Base-by-base conservation (phyloP, 1,140 invertebrate species). In the Leptoteleia sp. region DNA sequence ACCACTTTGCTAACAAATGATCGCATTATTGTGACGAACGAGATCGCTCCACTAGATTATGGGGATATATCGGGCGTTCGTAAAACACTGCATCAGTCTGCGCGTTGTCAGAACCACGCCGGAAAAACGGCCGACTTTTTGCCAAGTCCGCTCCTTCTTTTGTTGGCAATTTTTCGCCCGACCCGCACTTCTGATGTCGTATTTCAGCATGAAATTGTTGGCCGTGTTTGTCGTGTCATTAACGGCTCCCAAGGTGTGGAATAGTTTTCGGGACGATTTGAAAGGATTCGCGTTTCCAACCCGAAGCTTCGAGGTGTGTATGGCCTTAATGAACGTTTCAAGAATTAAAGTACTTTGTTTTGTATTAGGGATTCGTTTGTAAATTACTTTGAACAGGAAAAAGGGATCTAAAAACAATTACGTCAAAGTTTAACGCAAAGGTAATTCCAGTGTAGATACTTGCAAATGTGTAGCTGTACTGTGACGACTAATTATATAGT, bases 21-120 rank as follows among this genome's bases (percentile, higher is more conserved):
- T 57, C 59, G 59, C 73, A 70, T 77, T 70, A 77, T 70, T 65
- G 48, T 70, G 57, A 70, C 48, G 57, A 70, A 70, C 45, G 62
- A 62, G 37, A 61, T 65, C 54, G 62, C 29, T 42, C 33, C 17
- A 17, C 5, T 11, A 43, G 62, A 76, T 76, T 62, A 47, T 43
- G 27, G 5, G 29, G 13, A 76, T 50, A 22, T 42, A 70, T 62
- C 5, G 38, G 19, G 15, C 13, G 22, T 4, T 33, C 47, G 19
- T 48, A 70, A 76, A 76, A 76, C 29, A 43, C 13, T 15, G 25
- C 45, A 35, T 37, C 37, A 48, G 55, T 57, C 52, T 7, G 16
- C 27, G 19, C 29, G 33, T 47, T 31, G 50, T 54, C 47, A 54
- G 43, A 40, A 4, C 16, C 47, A 43, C 5, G 25, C 13, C 22